phyloP scores from a whole-genome alignment of 2,113 vertebrate genomes.

The Acrocephalus arundinaceus region DNA sequence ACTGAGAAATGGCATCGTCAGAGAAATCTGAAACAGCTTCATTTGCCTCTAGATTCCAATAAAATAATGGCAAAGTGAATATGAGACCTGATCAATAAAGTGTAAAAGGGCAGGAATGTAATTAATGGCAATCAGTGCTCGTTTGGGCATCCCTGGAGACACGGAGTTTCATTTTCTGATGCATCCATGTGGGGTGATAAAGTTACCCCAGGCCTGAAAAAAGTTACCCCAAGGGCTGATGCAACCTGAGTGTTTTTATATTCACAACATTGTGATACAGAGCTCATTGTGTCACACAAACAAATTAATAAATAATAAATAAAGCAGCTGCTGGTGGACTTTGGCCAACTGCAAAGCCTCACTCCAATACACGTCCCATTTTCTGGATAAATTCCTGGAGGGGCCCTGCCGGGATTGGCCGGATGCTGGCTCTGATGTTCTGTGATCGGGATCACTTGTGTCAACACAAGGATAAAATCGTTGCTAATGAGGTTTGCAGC shows the following conservation, averaged over 20 bases:
- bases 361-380: fast-evolving
- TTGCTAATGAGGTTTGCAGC: not conserved
- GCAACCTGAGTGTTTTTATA: too few species aligned
- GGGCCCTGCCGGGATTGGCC: not conserved
- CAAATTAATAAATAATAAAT: not conserved
- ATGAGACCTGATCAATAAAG: constrained; percentile 36
- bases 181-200: not conserved
- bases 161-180: not conserved
- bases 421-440: not conserved
- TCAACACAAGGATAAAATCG: not conserved
- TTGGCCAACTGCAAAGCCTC: not conserved
- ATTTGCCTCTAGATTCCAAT: not conserved
- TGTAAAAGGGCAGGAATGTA: not conserved
- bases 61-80: not conserved
- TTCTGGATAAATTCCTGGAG: too few species aligned
- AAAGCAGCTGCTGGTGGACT: not conserved
- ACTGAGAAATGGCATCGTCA: not conserved
- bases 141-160: not conserved
- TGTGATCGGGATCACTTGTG: not conserved
- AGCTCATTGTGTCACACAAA: not conserved
- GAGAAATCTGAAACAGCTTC: not conserved
- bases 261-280: fast-evolving
- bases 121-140: not conserved
- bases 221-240: not conserved
- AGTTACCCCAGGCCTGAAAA: not conserved